Evolutionary conservation across 2,113 vertebrate species (phyloP).

Genomic region (Phodopus roborovskii): DNA sequence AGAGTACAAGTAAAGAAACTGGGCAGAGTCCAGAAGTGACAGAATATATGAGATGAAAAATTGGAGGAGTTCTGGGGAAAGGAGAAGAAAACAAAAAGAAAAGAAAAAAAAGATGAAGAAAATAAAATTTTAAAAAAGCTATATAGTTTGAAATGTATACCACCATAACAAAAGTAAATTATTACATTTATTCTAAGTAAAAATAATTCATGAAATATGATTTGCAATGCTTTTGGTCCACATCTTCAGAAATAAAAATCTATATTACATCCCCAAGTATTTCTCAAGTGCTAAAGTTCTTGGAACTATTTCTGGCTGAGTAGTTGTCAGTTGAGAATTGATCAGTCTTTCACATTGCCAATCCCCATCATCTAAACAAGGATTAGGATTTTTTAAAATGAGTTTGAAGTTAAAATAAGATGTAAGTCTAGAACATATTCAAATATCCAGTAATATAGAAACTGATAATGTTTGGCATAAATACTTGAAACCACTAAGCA

Average conservation of each 20-base stretch:
- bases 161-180: neutral
- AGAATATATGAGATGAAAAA: neutral
- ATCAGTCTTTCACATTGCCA: neutral
- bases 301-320: neutral
- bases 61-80: neutral
- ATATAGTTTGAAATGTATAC: neutral
- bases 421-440: neutral
- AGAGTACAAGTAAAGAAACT: neutral
- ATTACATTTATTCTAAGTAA: neutral
- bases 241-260: neutral
- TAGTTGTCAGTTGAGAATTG: neutral
- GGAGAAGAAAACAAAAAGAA: neutral
- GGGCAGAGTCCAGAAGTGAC: neutral
- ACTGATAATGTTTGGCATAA: neutral
- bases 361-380: neutral
- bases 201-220: neutral
- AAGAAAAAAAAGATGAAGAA: no score
- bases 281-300: neutral
- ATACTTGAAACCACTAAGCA: conserved; percentile 1
- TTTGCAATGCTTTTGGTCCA: neutral
- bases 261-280: neutral
- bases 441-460: neutral
- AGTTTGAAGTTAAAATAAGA: neutral
- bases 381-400: neutral
- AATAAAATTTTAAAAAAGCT: neutral